Evolutionary conservation across 1,140 invertebrate genomes (phyloP).

Genomic region (Amphibalanus amphitrite): DNA sequence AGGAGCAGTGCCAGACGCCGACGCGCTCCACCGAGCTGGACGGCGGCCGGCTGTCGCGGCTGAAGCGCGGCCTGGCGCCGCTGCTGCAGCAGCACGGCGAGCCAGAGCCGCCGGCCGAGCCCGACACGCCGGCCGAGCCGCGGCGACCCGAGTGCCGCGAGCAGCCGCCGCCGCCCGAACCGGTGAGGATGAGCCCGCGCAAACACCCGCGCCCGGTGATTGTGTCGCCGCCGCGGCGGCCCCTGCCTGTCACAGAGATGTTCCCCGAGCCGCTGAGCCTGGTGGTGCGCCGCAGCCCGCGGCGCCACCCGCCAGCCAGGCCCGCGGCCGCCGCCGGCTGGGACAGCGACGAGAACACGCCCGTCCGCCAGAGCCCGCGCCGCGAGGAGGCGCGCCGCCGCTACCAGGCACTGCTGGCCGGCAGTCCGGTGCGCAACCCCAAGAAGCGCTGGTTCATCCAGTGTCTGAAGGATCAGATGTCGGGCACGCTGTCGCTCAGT

Average conservation of each 20-base stretch:
- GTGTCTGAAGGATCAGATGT: constrained; percentile 5
- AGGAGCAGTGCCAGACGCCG: neutral
- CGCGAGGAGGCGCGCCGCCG: constrained; percentile 3
- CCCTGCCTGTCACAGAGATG: neutral
- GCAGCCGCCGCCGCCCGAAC: too few relatives aligned
- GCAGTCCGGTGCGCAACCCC: constrained; percentile 3
- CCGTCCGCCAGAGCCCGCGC: constrained; percentile 1
- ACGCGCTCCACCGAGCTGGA: neutral
- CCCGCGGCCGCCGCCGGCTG: neutral
- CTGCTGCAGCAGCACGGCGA: neutral
- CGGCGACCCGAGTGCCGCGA: too few relatives aligned
- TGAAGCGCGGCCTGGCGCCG: neutral
- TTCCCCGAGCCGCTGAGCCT: constrained; percentile 2
- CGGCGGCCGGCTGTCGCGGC: neutral
- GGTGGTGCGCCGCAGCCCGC: constrained; percentile 2
- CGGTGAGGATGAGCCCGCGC: neutral
- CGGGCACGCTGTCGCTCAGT: neutral
- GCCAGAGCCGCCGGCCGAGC: neutral
- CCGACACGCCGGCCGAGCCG: too few relatives aligned
- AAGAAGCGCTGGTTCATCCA: constrained; percentile 6
- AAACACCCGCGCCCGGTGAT: neutral
- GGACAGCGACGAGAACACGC: constrained; percentile 5
- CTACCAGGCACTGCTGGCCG: neutral
- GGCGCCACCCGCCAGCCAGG: neutral
- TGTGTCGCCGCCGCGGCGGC: neutral